Percentiles rank a stretch among this genome's conserved stretches.
Conservation (phyloP, 2,888 invertebrate species). For the Stenchaetothrips biformis region DNA sequence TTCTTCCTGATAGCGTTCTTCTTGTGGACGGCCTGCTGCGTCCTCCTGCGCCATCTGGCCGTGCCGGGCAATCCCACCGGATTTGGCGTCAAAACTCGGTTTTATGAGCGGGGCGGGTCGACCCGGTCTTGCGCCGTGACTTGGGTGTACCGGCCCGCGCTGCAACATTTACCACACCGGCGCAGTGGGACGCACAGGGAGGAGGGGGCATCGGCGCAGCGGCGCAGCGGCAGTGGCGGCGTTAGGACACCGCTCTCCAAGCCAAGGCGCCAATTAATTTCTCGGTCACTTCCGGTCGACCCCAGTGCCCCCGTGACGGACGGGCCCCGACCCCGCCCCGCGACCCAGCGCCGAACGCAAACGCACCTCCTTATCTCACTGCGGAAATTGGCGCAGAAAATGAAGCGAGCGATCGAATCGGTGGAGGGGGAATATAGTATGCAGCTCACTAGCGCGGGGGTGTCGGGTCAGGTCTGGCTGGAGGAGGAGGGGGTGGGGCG, state of each 20-base stretch:
- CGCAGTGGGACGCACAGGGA: neutral
- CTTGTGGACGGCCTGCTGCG: too few species aligned
- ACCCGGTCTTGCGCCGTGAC: neutral
- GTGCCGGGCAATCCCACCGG: neutral
- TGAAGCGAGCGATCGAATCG: neutral
- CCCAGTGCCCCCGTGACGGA: too few species aligned
- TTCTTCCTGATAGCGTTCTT: too few species aligned
- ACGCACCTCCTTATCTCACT: neutral
- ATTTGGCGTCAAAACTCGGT: slow-evolving; percentile 7
- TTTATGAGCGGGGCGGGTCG: neutral
- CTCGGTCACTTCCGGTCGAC: too few species aligned
- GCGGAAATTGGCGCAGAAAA: neutral
- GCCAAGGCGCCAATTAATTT: too few species aligned
- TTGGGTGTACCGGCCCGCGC: neutral
- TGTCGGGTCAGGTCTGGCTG: neutral
- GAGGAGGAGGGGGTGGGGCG: neutral
- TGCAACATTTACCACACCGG: neutral
- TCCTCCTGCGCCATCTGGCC: too few species aligned
- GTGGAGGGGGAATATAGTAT: neutral
- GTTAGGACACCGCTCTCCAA: too few species aligned
- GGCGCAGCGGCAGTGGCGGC: too few species aligned
- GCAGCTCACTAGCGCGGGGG: neutral
- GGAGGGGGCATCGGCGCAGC: neutral
- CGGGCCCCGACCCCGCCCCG: too few species aligned
- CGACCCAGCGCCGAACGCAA: too few species aligned